A percentile compares a stretch with the other conserved stretches of the same genome.
These are phyloP conservation scores for Probosciger aterrimus DNA, from an alignment of 2,113 vertebrate genomes.

Conservation along the genomic window DNA sequence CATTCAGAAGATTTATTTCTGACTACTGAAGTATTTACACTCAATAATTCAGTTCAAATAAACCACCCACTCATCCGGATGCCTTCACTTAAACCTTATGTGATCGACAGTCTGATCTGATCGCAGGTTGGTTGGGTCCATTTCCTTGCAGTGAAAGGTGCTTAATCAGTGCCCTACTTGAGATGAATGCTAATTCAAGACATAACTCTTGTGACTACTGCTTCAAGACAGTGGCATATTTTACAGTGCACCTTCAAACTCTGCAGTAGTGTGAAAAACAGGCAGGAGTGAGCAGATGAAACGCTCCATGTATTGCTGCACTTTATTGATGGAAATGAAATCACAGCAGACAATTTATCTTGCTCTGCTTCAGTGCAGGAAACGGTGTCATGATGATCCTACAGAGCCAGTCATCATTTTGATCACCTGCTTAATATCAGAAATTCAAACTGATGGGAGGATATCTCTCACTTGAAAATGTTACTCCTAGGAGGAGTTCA, in stretches of 20 bases:
- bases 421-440: not conserved
- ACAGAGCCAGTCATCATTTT: not conserved
- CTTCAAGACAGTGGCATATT: not conserved
- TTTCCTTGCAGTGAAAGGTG: not conserved
- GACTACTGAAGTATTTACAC: not conserved
- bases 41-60: not conserved
- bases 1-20: not conserved
- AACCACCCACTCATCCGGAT: not conserved
- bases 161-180: not conserved
- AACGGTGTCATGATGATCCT: fast-evolving
- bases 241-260: not conserved
- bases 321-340: not conserved
- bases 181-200: not conserved
- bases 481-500: not conserved
- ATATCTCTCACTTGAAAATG: not conserved
- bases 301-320: not conserved
- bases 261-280: not conserved
- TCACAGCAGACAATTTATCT: not conserved
- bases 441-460: not conserved
- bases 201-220: not conserved
- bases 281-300: not conserved
- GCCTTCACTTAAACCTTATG: not conserved
- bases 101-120: not conserved
- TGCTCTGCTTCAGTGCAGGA: not conserved
- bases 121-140: fast-evolving